Evolutionary conservation across 2,888 invertebrate genomes (phyloP).

Genomic region (Oscheius sp.): DNA sequence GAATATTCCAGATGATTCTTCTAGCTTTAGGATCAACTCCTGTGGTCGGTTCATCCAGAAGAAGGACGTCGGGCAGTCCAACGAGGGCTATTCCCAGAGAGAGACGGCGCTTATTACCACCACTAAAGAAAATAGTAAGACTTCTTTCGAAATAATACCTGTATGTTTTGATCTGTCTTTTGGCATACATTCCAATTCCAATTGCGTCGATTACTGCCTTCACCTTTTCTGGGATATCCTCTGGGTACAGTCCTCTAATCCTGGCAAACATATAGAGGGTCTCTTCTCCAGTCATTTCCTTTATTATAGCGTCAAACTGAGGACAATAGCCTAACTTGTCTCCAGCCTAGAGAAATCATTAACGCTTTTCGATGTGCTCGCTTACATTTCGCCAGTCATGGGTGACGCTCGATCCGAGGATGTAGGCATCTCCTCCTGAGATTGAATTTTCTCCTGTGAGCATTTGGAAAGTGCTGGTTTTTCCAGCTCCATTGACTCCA

Average conservation of each 20-base stretch:
- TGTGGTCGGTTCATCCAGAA: slow-evolving; percentile 74
- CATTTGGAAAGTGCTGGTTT: slow-evolving; percentile 67
- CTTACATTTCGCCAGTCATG: slow-evolving; percentile 60
- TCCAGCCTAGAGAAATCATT: slow-evolving; percentile 45
- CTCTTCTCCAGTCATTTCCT: slow-evolving; percentile 82
- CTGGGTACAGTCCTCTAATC: slow-evolving; percentile 78
- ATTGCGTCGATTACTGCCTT: slow-evolving; percentile 57
- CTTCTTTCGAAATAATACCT: slow-evolving; percentile 12
- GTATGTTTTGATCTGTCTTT: slow-evolving; percentile 61
- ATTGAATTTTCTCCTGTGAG: slow-evolving; percentile 61
- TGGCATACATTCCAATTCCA: slow-evolving; percentile 60
- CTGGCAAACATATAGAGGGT: slow-evolving; percentile 80
- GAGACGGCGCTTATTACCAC: slow-evolving; percentile 83
- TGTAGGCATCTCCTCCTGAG: slow-evolving; percentile 61
- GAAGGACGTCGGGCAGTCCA: slow-evolving; percentile 80
- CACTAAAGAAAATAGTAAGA: slow-evolving; percentile 76
- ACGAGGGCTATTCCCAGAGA: slow-evolving; percentile 82
- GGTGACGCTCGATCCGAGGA: slow-evolving; percentile 62
- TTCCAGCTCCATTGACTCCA: slow-evolving; percentile 70
- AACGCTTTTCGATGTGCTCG: not conserved
- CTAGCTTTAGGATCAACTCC: slow-evolving; percentile 80
- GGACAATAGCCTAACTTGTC: slow-evolving; percentile 80
- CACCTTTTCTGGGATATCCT: slow-evolving; percentile 46
- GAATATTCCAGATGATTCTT: slow-evolving; percentile 61
- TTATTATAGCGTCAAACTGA: slow-evolving; percentile 82